phyloP scores from a whole-genome alignment of 2,113 vertebrate species.

The Hirundichthys speculiger region DNA sequence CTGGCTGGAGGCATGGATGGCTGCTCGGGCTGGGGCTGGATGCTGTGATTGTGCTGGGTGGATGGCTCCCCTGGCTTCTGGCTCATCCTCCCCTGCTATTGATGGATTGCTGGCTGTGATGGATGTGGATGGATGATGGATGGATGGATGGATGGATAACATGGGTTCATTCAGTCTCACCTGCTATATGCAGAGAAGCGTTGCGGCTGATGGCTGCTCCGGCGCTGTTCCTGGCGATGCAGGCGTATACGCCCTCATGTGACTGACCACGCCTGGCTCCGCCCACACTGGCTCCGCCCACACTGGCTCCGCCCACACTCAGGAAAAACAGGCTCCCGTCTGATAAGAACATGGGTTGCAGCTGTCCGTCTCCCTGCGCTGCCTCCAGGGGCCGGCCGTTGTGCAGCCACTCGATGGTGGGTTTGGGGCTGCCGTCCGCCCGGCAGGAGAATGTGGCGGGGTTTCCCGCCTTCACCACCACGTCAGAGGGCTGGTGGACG shows the following conservation, averaged over 20 bases:
- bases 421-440: constrained; percentile 80
- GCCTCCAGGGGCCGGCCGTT: constrained; percentile 77
- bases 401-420: constrained; percentile 84
- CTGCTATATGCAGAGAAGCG: constrained; percentile 83
- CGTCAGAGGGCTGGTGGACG: constrained; percentile 85
- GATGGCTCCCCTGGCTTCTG: too few species aligned
- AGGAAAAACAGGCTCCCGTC: constrained; percentile 87
- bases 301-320: too few species aligned
- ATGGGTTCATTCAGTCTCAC: constrained; percentile 68
- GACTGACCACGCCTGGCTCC: constrained; percentile 69
- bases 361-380: constrained; percentile 45
- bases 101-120: too few species aligned
- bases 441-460: constrained; percentile 84
- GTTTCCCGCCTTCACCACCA: constrained; percentile 79
- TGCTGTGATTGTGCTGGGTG: too few species aligned
- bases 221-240: constrained; percentile 83
- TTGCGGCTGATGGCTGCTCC: constrained; percentile 83
- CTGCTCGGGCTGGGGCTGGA: too few species aligned
- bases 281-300: too few species aligned
- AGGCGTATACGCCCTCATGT: constrained; percentile 85
- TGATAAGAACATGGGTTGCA: constrained; percentile 74
- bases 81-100: too few species aligned
- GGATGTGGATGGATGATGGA: too few species aligned
- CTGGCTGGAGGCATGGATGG: too few species aligned
- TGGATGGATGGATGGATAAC: too few species aligned